phyloP scores from a whole-genome alignment of 2,888 invertebrate genomes.

The Orchesella flavescens region DNA sequence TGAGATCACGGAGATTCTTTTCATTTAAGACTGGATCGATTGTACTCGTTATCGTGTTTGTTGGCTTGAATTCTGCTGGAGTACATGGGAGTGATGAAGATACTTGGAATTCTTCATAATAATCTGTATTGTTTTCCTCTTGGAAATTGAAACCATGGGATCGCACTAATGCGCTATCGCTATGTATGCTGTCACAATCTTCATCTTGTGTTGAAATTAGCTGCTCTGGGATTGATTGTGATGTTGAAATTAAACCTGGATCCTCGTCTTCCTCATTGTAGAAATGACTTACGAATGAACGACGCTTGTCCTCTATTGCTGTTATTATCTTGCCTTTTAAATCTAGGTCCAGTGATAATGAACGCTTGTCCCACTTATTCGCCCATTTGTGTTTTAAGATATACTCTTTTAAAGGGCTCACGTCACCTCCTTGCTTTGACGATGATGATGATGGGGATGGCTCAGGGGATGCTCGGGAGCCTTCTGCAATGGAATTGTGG shows the following conservation, averaged over 20 bases:
- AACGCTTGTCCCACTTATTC: slow-evolving; percentile 69
- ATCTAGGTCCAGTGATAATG: slow-evolving; percentile 70
- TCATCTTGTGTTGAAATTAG: slow-evolving; percentile 32
- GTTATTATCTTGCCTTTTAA: slow-evolving; percentile 69
- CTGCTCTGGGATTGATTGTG: slow-evolving; percentile 64
- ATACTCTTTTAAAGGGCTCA: slow-evolving; percentile 73
- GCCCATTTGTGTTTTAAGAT: slow-evolving; percentile 70
- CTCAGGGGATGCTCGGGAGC: slow-evolving; percentile 37
- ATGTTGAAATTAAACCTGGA: slow-evolving; percentile 26
- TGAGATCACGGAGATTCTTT: slow-evolving; percentile 3
- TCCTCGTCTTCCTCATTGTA: slow-evolving; percentile 67
- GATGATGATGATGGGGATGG: slow-evolving; percentile 63
- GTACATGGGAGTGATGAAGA: background rate
- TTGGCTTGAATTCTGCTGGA: background rate
- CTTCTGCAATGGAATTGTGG: too few species aligned
- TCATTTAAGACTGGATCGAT: background rate
- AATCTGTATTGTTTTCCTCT: slow-evolving; percentile 36
- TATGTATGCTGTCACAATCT: background rate
- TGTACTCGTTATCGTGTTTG: background rate
- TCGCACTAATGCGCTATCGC: background rate
- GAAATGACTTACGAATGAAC: slow-evolving; percentile 69
- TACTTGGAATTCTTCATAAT: slow-evolving; percentile 11
- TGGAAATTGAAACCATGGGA: slow-evolving; percentile 4
- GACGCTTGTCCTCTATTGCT: slow-evolving; percentile 70
- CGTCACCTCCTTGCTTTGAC: slow-evolving; percentile 68